Evolutionary conservation across 2,888 invertebrate genomes (phyloP).

Genomic region (Dascillus cervinus): DNA sequence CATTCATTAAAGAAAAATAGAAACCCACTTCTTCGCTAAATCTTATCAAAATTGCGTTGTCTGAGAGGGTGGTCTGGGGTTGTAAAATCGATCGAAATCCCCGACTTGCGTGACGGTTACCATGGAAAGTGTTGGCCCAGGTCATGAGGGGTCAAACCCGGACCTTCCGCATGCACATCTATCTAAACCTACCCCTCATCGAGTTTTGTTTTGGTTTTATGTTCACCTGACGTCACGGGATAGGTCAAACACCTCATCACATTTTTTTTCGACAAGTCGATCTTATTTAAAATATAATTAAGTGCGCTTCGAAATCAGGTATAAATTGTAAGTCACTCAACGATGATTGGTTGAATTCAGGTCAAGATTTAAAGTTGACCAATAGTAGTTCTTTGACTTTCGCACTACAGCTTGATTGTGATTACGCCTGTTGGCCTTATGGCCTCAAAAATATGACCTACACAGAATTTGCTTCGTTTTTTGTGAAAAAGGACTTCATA

Average conservation of each 20-base stretch:
- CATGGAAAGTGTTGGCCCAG: slow-evolving; percentile 47
- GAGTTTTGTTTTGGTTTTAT: slow-evolving; percentile 16
- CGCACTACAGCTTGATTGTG: slow-evolving; percentile 21
- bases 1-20: too few relatives aligned
- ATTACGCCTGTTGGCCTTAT: slow-evolving; percentile 34
- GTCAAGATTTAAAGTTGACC: slow-evolving; percentile 22
- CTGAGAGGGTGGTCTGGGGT: slow-evolving; percentile 22
- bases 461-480: slow-evolving; percentile 9
- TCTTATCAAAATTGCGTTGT: slow-evolving; percentile 14
- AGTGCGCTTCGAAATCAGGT: too few relatives aligned
- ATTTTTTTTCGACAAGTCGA: not conserved
- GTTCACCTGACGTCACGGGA: slow-evolving; percentile 8
- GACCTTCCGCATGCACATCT: slow-evolving; percentile 37
- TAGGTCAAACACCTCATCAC: slow-evolving; percentile 11
- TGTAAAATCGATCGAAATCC: slow-evolving; percentile 38
- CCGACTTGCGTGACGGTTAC: slow-evolving; percentile 45
- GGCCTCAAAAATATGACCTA: slow-evolving; percentile 35
- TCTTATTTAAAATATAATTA: not conserved
- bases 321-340: too few relatives aligned
- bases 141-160: slow-evolving; percentile 45
- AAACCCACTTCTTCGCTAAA: too few relatives aligned
- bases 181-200: slow-evolving; percentile 14
- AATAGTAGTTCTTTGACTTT: slow-evolving; percentile 21
- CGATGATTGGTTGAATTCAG: slow-evolving; percentile 21
- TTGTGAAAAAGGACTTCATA: not conserved